A percentile compares a stretch with the other conserved stretches of the same genome.
These are phyloP conservation scores for Poecilia wingei DNA, from an alignment of 2,797 vertebrate species.

Conservation along the genomic window DNA sequence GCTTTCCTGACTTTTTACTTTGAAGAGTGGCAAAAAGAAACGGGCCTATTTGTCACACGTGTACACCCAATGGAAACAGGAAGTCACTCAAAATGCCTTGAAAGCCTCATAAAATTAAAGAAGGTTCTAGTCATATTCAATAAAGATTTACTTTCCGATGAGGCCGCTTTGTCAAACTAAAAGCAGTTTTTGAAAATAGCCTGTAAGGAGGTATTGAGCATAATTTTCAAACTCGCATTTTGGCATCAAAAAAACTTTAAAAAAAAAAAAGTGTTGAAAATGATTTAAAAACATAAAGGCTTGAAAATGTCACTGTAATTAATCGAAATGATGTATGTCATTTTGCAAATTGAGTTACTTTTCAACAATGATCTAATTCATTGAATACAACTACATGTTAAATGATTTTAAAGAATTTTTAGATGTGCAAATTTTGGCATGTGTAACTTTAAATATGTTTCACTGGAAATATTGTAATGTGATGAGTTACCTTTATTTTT, in stretches of 20 bases:
- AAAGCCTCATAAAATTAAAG: not conserved
- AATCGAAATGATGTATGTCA: not conserved
- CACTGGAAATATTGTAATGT: not conserved
- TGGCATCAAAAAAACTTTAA: too few species aligned
- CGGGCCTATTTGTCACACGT: not conserved
- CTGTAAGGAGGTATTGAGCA: not conserved
- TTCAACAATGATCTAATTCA: not conserved
- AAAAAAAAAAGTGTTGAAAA: not conserved
- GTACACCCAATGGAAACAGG: not conserved
- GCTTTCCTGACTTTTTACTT: not conserved
- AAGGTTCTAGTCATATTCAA: not conserved
- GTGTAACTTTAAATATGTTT: not conserved
- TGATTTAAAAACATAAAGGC: not conserved
- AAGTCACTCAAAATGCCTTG: not conserved
- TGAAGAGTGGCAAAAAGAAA: not conserved
- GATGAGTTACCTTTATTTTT: too few species aligned
- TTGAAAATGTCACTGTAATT: not conserved
- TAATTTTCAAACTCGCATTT: not conserved
- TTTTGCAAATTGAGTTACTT: not conserved
- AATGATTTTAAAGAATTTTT: not conserved
- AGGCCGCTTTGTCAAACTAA: not conserved
- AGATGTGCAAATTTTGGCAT: not conserved
- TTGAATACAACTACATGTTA: not conserved
- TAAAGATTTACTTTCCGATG: not conserved
- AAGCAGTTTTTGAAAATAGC: not conserved